Evolutionary conservation across 2,888 invertebrate genomes (phyloP), one percentile per base, ranked within the genome.

Genomic region (Bruchidius siliquastri): DNA sequence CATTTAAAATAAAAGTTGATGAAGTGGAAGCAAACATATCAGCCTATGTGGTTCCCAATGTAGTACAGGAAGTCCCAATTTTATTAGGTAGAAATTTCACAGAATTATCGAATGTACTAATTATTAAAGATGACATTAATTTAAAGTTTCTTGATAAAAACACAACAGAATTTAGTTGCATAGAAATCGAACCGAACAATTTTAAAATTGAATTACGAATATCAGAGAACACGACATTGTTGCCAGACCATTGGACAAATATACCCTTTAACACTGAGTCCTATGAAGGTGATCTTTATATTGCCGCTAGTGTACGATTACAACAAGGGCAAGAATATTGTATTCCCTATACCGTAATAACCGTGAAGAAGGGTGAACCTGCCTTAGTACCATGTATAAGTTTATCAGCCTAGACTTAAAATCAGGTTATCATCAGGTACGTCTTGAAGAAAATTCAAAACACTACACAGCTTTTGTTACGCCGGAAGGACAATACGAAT

Each of bases 391-490:
- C 78, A 13, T 72, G 76, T 30, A 74, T 75, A 1, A 77, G 72
- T 71, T 18, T 77, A 22, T 68, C 77, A 3, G 76, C 68, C 68
- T 79, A n/a, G 79, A 79, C 71, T 68, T 79, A 21, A 74, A 71
- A 70, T 75, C 76, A 2, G 79, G 78, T 13, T 79, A 79, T 67
- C 74, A 79, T 69, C 77, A 79, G 70, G 72, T 79, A 32, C 75
- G 73, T 76, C 13, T 49, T 71, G 66, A 26, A 70, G 76, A 79
- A 76, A 20, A 69, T 6, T 75, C 75, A 3, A 78, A 75, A 67
- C 68, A 70, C 21, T 78, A 71, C 68, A 78, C 75, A 0, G 73
- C 78, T 20, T 77, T 78, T 32, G 78, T 78, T 22, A 79, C 77
- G 67, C 76, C 77, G 20, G 70, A 73, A 20, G 76, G 77, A 13